Conservation (phyloP, 2,113 vertebrate genomes). For the Mystacornis crossleyi region DNA sequence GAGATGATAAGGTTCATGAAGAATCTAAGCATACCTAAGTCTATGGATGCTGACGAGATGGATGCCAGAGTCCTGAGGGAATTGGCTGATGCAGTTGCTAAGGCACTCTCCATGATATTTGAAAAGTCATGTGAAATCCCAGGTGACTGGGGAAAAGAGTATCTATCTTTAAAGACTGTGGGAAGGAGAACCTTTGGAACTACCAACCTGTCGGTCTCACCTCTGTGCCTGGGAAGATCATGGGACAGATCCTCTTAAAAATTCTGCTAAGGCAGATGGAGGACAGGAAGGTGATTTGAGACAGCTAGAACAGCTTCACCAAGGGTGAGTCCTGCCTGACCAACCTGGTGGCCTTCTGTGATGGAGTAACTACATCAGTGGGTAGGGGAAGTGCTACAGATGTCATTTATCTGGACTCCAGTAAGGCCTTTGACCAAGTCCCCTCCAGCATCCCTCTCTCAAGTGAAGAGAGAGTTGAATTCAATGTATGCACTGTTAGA, state of each 20-base stretch:
- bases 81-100: neutral
- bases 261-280: neutral
- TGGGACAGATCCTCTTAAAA: neutral
- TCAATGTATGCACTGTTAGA: neutral
- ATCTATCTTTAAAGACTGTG: neutral
- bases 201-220: neutral
- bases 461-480: fast-evolving
- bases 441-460: neutral
- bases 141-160: neutral
- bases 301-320: neutral
- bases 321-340: neutral
- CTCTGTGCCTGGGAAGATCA: neutral
- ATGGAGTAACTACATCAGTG: neutral
- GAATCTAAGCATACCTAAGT: neutral
- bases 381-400: fast-evolving
- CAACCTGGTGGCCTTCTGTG: neutral
- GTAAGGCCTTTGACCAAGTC: neutral
- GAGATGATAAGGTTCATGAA: neutral
- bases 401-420: neutral
- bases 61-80: neutral
- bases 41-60: fast-evolving
- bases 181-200: neutral
- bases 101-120: neutral
- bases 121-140: neutral
- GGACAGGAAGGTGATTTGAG: neutral